Conservation (phyloP, 2,797 vertebrate genomes). For the Sternotherus odoratus region DNA sequence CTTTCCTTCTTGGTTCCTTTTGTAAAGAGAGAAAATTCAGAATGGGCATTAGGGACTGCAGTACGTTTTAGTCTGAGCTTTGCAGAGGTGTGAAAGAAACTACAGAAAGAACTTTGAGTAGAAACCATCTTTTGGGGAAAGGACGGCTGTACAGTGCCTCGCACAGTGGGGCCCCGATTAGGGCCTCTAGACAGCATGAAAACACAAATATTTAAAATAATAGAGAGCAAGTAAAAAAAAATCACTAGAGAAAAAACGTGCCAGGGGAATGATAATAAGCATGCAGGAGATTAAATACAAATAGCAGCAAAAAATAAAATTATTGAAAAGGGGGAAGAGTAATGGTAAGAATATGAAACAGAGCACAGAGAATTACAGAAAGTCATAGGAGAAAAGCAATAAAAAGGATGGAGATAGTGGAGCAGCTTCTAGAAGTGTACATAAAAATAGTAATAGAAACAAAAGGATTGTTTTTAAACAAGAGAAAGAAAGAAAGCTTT, state of each 20-base stretch:
- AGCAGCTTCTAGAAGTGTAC: neutral
- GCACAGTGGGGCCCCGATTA: neutral
- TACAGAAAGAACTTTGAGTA: neutral
- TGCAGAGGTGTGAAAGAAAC: neutral
- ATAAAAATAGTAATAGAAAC: neutral
- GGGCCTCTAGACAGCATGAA: neutral
- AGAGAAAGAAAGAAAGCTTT: neutral
- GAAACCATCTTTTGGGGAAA: neutral
- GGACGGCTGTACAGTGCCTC: fast-evolving
- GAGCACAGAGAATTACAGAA: neutral
- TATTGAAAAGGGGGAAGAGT: neutral
- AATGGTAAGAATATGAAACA: fast-evolving
- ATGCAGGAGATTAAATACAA: neutral
- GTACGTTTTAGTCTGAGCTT: neutral
- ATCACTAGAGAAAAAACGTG: neutral
- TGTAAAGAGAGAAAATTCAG: neutral
- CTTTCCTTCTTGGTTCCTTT: neutral
- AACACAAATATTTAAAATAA: neutral
- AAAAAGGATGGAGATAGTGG: neutral
- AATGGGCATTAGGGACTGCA: neutral
- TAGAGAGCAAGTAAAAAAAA: neutral
- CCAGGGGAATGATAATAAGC: neutral
- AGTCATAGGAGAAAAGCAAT: neutral
- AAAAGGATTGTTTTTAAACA: neutral
- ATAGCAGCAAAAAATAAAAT: neutral